Conservation (phyloP, 2,888 invertebrate species). For the Drosophila demipolita region DNA sequence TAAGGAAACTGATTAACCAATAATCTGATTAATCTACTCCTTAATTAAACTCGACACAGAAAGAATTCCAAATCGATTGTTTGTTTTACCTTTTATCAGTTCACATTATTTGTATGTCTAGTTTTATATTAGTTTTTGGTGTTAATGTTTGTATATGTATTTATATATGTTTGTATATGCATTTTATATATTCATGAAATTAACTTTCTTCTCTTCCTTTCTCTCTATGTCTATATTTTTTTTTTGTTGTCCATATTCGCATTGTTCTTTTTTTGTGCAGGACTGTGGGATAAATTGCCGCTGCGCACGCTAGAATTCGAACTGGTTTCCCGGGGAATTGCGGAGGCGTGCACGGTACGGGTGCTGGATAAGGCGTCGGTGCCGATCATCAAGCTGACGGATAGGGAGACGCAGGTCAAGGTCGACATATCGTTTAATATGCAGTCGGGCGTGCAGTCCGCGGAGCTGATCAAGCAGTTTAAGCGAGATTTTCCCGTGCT, state of each 20-base stretch:
- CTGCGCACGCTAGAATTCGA: conserved; percentile 96
- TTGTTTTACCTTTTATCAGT: neutral
- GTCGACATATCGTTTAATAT: conserved; percentile 99
- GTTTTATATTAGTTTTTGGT: too few relatives aligned
- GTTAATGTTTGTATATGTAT: too few relatives aligned
- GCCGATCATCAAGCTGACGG: conserved; percentile 98
- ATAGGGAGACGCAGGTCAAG: conserved; percentile 92
- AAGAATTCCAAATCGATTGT: neutral
- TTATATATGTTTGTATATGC: too few relatives aligned
- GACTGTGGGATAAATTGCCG: conserved; percentile 95
- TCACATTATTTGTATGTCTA: too few relatives aligned
- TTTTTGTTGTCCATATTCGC: neutral
- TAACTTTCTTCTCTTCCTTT: neutral
- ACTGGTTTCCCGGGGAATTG: conserved; percentile 94
- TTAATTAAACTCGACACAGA: neutral
- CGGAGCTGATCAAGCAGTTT: conserved; percentile 96
- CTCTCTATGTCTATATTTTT: neutral
- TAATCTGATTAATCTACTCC: neutral
- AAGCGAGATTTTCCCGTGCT: conserved; percentile 95
- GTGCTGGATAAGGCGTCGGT: conserved; percentile 99
- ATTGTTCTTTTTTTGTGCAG: conserved; percentile 42
- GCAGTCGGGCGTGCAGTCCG: conserved; percentile 98
- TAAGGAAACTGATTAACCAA: neutral
- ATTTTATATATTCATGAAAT: neutral
- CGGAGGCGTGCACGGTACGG: conserved; percentile 95